Evolutionary conservation across 2,888 invertebrate genomes (phyloP), one percentile per base, ranked within the genome.

Genomic region (Melinaea marsaeus): DNA sequence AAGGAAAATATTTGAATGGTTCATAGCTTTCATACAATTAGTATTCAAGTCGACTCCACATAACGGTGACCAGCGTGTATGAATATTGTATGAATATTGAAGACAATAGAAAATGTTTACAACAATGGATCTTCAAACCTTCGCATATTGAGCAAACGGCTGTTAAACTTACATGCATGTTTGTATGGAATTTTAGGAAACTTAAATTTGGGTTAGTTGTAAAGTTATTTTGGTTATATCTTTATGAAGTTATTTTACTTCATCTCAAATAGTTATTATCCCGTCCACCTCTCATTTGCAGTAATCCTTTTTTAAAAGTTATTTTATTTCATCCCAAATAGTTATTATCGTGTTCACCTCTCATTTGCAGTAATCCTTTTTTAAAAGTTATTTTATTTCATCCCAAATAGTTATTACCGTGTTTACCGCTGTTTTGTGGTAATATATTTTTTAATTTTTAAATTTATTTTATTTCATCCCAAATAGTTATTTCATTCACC

Each of bases 21-120:
- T 51, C 51, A 32, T 51, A 61, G 66, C 68, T 68, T 68, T 68
- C 68, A 45, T 45, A 61, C 51, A 51, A 42, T 68, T 64, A 64
- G 59, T 68, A 68, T 68, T 62, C 66, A 54, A 55, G 62, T 57
- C 62, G 46, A 55, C 59, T 61, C 46, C 13, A 62, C 37, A 61
- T 68, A 68, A 68, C 68, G 68, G 68, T 65, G 60, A 46, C 45
- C 55, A 56, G 22, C 32, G 51, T 3, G 51, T 32, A 32, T 7
- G 51, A 32, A 11, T 32, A 51, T 32, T 51, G 32, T 9, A 51
- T 51, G 51, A 51, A 51, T 51, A 51, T 32, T 51, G 51, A 22
- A 51, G 9, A 51, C 51, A 51, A 51, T 51, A 51, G 32, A 22
- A 9, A 9, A 6, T 4, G 51, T 9, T 51, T 9, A 11, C 51